Evolutionary conservation across 2,113 vertebrate species (phyloP).

Genomic region (Chauna torquata): DNA sequence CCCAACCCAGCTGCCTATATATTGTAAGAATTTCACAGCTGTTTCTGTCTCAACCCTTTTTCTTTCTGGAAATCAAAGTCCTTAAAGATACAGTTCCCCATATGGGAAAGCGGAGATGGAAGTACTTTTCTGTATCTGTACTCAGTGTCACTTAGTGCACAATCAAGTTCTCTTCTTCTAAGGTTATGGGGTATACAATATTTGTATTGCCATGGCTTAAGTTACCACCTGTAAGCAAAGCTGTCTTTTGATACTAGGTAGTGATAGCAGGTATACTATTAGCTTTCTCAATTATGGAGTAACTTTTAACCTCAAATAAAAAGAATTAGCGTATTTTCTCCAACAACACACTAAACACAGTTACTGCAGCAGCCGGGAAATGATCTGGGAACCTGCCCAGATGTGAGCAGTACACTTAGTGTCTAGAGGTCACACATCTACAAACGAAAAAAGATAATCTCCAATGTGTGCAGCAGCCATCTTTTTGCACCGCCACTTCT

Average conservation of each 20-base stretch:
- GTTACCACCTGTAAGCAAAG: neutral
- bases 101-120: neutral
- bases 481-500: neutral
- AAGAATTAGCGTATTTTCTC: neutral
- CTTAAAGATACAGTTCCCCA: neutral
- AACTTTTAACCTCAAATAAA: neutral
- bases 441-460: neutral
- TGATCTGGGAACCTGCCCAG: neutral
- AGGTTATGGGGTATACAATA: neutral
- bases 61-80: neutral
- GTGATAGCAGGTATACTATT: neutral
- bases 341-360: neutral
- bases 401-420: neutral
- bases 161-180: neutral
- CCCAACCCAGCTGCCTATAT: neutral
- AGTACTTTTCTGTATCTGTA: neutral
- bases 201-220: neutral
- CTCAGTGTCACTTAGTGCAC: neutral
- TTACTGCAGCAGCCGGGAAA: neutral
- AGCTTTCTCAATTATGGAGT: neutral
- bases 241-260: too few relatives aligned
- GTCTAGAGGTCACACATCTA: neutral
- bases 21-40: neutral
- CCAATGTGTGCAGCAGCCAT: neutral
- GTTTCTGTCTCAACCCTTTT: neutral